Evolutionary conservation across 2,888 invertebrate genomes (phyloP).

Genomic region (Xestia ashworthii): DNA sequence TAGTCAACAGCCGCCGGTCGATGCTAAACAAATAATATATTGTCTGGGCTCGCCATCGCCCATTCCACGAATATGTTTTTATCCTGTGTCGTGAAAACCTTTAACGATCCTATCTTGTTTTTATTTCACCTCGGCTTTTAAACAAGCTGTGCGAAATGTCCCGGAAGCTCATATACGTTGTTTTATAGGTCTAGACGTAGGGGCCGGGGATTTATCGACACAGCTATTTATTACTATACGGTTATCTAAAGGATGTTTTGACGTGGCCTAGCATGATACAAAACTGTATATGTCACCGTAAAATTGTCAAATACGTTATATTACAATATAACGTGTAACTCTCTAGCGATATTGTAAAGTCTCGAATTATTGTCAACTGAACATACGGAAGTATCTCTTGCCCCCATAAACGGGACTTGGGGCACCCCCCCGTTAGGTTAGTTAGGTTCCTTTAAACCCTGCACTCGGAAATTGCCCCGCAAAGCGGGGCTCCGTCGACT

Average conservation of each 20-base stretch:
- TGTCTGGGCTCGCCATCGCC: slow-evolving; percentile 37
- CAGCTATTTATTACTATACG: slow-evolving; percentile 22
- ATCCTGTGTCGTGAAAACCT: slow-evolving; percentile 48
- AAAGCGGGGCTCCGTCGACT: too few relatives aligned
- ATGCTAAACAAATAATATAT: slow-evolving; percentile 68
- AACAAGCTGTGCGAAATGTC: slow-evolving; percentile 43
- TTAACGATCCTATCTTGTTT: slow-evolving; percentile 46
- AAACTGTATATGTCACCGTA: too few relatives aligned
- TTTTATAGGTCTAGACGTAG: slow-evolving; percentile 53
- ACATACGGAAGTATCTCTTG: too few relatives aligned
- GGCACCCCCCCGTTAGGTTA: too few relatives aligned
- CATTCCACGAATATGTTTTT: slow-evolving; percentile 49
- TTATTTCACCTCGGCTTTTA: slow-evolving; percentile 52
- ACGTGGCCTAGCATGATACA: slow-evolving; percentile 8
- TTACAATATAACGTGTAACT: too few relatives aligned
- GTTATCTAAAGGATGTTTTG: slow-evolving; percentile 46
- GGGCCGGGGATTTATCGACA: slow-evolving; percentile 44
- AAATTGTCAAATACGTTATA: too few relatives aligned
- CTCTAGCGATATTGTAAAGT: too few relatives aligned
- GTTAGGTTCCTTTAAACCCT: too few relatives aligned
- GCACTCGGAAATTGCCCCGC: too few relatives aligned
- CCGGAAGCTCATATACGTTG: slow-evolving; percentile 42
- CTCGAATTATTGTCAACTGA: too few relatives aligned
- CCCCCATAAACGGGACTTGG: too few relatives aligned
- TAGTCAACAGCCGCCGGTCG: slow-evolving; percentile 67